These are phyloP conservation scores for Hemibagrus guttatus DNA, from an alignment of 2,797 vertebrate genomes.

Conservation along the genomic window DNA sequence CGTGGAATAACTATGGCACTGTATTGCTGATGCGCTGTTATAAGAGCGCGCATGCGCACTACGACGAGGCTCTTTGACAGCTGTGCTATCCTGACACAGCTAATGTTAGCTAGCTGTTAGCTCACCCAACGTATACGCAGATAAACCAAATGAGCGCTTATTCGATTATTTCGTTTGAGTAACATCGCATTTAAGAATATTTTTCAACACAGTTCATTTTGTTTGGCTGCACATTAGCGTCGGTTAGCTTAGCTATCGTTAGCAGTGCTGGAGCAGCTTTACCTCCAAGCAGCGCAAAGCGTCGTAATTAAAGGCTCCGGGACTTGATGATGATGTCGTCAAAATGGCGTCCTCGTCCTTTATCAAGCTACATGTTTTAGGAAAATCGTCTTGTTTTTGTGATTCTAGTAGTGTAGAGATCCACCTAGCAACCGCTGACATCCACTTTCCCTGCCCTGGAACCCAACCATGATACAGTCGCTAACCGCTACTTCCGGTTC, in stretches of 20 bases:
- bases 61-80: slow-evolving; percentile 16
- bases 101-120: background rate
- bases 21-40: background rate
- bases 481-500: slow-evolving; percentile 9
- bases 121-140: background rate
- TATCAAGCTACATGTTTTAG: background rate
- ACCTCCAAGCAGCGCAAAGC: background rate
- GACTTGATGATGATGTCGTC: background rate
- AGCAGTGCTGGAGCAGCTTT: slow-evolving; percentile 7
- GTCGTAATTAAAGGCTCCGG: background rate
- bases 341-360: background rate
- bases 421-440: slow-evolving; percentile 12
- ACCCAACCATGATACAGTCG: background rate
- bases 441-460: background rate
- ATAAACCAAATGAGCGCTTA: background rate
- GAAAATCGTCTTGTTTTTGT: background rate
- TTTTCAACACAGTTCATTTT: background rate
- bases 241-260: background rate
- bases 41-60: slow-evolving; percentile 26
- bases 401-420: background rate
- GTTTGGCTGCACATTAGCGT: background rate
- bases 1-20: background rate
- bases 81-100: slow-evolving; percentile 13
- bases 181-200: background rate
- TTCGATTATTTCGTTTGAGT: background rate